phyloP scores from a whole-genome alignment of 2,797 vertebrate genomes.

The Micropoecilia bifurca region DNA sequence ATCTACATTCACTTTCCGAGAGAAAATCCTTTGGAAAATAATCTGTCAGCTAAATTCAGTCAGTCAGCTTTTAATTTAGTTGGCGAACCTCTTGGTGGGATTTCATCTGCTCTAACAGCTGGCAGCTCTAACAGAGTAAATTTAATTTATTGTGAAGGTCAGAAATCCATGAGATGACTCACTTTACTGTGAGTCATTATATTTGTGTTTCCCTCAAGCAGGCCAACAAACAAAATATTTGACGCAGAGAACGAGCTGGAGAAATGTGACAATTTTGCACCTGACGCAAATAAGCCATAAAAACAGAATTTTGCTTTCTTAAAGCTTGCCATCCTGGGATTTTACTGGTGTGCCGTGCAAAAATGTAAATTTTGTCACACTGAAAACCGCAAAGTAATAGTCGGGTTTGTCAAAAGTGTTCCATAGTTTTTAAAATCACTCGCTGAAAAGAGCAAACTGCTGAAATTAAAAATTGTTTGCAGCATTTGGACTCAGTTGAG shows the following conservation, averaged over 20 bases:
- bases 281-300: not conserved
- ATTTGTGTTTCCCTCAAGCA: not conserved
- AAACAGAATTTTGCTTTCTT: not conserved
- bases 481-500: not conserved
- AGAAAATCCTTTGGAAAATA: not conserved
- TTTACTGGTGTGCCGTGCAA: not conserved
- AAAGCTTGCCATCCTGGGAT: not conserved
- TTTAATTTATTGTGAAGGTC: constrained; percentile 2
- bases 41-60: not conserved
- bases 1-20: not conserved
- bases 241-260: not conserved
- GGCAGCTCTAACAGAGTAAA: not conserved
- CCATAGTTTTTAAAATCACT: not conserved
- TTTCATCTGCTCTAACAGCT: not conserved
- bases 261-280: not conserved
- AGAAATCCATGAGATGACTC: not conserved
- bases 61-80: not conserved
- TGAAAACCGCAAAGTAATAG: not conserved
- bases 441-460: not conserved
- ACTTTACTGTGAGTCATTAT: not conserved
- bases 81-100: not conserved
- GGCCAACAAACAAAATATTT: not conserved
- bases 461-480: not conserved
- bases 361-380: not conserved
- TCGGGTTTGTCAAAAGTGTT: not conserved